Evolutionary conservation across 2,113 vertebrate species (phyloP).

Genomic region (Chaenogobius annularis): DNA sequence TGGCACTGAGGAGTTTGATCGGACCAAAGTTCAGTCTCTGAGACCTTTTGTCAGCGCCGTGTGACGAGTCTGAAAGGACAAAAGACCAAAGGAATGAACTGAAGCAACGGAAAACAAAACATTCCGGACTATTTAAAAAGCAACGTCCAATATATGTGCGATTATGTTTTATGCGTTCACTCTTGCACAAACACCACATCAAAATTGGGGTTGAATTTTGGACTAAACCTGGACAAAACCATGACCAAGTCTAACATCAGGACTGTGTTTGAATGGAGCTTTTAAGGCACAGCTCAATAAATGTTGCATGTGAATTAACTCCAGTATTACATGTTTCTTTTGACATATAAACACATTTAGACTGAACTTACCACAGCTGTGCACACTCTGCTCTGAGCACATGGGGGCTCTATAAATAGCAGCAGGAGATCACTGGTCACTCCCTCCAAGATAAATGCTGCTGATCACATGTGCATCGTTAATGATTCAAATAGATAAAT

Average conservation of each 20-base stretch:
- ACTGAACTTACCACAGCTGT: slow-evolving; percentile 48
- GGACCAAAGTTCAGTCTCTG: slow-evolving; percentile 70
- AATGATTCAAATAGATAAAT: too few species aligned
- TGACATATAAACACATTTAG: neutral
- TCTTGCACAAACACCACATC: too few species aligned
- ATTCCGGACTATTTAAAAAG: neutral
- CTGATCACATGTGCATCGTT: too few species aligned
- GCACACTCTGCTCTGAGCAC: slow-evolving; percentile 32
- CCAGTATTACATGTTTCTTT: neutral
- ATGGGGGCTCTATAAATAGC: slow-evolving; percentile 69
- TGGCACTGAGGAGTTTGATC: slow-evolving; percentile 27
- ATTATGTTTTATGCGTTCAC: too few species aligned
- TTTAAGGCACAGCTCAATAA: neutral
- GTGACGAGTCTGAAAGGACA: slow-evolving; percentile 51
- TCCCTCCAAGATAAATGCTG: neutral
- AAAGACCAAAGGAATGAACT: slow-evolving; percentile 34
- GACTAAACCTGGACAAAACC: neutral
- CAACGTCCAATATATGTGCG: too few species aligned
- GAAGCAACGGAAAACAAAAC: neutral
- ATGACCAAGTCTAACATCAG: neutral
- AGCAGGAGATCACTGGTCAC: slow-evolving; percentile 7
- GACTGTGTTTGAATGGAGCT: neutral
- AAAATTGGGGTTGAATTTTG: neutral
- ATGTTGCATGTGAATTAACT: neutral
- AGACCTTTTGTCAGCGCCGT: slow-evolving; percentile 53